These are phyloP conservation scores for Clitarchus hookeri DNA, from an alignment of 2,888 invertebrate genomes.

Conservation along the genomic window DNA sequence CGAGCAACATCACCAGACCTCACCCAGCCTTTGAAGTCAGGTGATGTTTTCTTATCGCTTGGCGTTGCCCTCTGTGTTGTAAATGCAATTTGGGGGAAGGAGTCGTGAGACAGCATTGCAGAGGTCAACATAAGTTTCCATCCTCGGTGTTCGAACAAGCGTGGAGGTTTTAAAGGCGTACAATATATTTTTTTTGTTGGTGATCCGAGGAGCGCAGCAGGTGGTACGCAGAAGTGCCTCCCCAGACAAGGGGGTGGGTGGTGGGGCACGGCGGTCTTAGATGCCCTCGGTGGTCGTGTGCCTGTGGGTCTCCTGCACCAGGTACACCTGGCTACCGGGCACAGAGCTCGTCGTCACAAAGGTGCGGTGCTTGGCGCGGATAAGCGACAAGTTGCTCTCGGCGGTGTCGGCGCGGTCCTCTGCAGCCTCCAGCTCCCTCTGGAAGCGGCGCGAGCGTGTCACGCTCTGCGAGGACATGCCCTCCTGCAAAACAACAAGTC, in stretches of 20 bases:
- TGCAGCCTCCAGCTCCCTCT: slow-evolving; percentile 95
- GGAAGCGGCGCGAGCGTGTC: slow-evolving; percentile 96
- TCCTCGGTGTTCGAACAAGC: not conserved
- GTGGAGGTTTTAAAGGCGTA: not conserved
- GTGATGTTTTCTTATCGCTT: not conserved
- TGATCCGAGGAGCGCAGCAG: too few relatives aligned
- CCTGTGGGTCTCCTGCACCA: slow-evolving; percentile 81
- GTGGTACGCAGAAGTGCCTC: too few relatives aligned
- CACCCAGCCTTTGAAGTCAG: not conserved
- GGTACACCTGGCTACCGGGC: slow-evolving; percentile 89
- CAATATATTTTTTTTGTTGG: not conserved
- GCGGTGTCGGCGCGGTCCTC: slow-evolving; percentile 96
- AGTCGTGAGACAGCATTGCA: not conserved
- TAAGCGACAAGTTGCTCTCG: slow-evolving; percentile 91
- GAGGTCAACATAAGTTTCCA: not conserved
- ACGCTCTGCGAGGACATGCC: slow-evolving; percentile 90
- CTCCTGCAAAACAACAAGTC: slow-evolving; percentile 63
- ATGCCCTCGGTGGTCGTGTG: slow-evolving; percentile 50
- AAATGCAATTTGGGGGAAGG: not conserved
- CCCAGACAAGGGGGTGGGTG: not conserved
- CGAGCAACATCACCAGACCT: not conserved
- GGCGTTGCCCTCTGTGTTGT: not conserved
- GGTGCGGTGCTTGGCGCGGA: slow-evolving; percentile 97
- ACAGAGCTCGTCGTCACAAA: slow-evolving; percentile 93
- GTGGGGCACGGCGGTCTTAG: slow-evolving; percentile 31